These are phyloP conservation scores for Zaprionus ghesquierei DNA, from an alignment of 1,140 invertebrate genomes.

Conservation along the genomic window DNA sequence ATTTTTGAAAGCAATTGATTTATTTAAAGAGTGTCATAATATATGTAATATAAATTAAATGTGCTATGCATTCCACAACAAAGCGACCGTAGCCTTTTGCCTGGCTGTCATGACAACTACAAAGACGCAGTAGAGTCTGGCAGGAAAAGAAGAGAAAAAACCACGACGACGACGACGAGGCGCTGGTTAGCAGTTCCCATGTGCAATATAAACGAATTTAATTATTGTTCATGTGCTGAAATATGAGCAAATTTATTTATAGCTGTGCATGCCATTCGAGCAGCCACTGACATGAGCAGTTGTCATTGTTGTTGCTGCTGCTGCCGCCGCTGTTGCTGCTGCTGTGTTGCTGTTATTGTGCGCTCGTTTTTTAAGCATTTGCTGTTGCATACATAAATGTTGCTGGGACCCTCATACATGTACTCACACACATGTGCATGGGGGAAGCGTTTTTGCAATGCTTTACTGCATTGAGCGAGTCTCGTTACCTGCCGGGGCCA, in stretches of 20 bases:
- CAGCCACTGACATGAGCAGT: constrained; percentile 29
- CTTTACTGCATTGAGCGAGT: constrained; percentile 50
- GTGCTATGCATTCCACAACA: neutral
- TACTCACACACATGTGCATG: constrained; percentile 13
- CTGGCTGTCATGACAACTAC: neutral
- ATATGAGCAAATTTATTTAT: constrained; percentile 79
- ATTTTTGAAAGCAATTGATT: too few species aligned
- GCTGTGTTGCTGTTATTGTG: constrained; percentile 7
- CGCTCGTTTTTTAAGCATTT: constrained; percentile 45
- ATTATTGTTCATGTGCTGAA: constrained; percentile 80
- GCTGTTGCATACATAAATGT: constrained; percentile 60
- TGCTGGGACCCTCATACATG: constrained; percentile 11
- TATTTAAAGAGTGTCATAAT: too few species aligned
- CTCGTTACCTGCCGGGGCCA: constrained; percentile 60
- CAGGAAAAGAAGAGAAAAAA: neutral
- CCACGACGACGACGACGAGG: too few species aligned
- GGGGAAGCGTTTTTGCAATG: constrained; percentile 38
- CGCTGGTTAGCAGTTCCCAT: constrained; percentile 59
- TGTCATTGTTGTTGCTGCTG: constrained; percentile 46
- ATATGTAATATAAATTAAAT: neutral
- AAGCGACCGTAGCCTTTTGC: neutral
- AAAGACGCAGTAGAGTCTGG: constrained; percentile 29
- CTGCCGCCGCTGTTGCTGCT: constrained; percentile 10
- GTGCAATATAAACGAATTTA: constrained; percentile 76
- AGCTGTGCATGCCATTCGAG: constrained; percentile 50